Evolutionary conservation across 1,140 invertebrate genomes (phyloP), one percentile per base, ranked within the genome.

Genomic region (Drosophila hydei): DNA sequence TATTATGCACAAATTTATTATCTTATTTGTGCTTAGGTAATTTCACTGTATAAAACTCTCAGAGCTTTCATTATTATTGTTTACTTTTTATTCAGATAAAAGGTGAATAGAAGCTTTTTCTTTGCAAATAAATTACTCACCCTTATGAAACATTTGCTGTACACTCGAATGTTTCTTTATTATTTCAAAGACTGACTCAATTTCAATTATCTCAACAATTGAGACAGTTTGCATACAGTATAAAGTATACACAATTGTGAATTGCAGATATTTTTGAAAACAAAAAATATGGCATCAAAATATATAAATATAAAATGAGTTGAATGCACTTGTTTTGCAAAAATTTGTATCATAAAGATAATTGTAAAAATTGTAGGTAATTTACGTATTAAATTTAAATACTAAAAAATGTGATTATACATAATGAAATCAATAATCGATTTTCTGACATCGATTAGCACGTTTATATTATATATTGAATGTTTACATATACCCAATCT

Each of bases 261-360:
- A 11, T n/a, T n/a, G n/a, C n/a, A n/a, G n/a, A n/a, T n/a, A 54
- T 59, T 30, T 58, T 42, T 19, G 11, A 36, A 14, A 47, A 59
- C 0, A 47, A 14, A 27, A 51, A 25, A 19, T 4, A 16, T 27
- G 30, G 1, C 42, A 42, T 25, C n/a, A n/a, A n/a, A n/a, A 16
- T 38, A 47, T 52, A 25, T 47, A 33, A 11, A 33, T 33, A 11
- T 33, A 33, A 11, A 33, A 33, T 38, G 48, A n/a, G 65, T 62
- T 69, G 59, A 69, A 69, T 63, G 65, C 27, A 54, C 59, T 14
- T 33, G 18, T 25, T 56, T 9, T 33, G 21, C n/a, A 1, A 23
- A 30, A 47, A 50, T 40, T 38, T 25, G n/a, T 50, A 21, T 16
- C 19, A 48, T 38, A 47, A 12, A 33, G n/a, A n/a, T n/a, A 52